These are phyloP conservation scores for Cheilosia vulpina DNA, from an alignment of 2,888 invertebrate species.

Conservation along the genomic window DNA sequence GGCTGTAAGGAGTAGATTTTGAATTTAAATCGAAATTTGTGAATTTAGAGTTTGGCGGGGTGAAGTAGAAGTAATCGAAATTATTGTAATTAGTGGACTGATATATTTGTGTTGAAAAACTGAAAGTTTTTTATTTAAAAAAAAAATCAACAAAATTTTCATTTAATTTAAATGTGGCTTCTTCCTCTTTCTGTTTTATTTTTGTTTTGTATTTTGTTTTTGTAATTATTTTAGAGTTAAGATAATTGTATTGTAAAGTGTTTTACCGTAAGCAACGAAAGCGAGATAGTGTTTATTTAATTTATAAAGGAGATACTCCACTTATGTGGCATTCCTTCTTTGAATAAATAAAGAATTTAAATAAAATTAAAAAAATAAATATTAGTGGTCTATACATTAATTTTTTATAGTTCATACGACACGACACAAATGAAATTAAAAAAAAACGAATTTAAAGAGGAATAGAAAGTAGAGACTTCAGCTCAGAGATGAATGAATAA, in stretches of 20 bases:
- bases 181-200: constrained; percentile 4
- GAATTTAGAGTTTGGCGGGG: constrained; percentile 39
- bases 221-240: constrained; percentile 51
- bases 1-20: constrained; percentile 87
- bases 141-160: constrained; percentile 15
- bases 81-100: constrained; percentile 72
- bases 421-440: too few relatives aligned
- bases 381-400: constrained; percentile 70
- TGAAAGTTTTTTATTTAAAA: constrained; percentile 44
- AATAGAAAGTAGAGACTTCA: too few relatives aligned
- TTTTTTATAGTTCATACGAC: not conserved
- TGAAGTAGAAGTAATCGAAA: constrained; percentile 22
- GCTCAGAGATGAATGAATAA: too few relatives aligned
- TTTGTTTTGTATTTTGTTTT: constrained; percentile 42
- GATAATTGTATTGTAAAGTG: constrained; percentile 45
- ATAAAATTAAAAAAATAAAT: constrained; percentile 39
- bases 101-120: constrained; percentile 49
- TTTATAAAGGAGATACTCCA: constrained; percentile 19
- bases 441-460: too few relatives aligned
- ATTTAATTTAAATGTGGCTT: constrained; percentile 48
- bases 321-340: constrained; percentile 15
- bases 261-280: constrained; percentile 39
- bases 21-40: constrained; percentile 54
- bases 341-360: not conserved
- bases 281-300: constrained; percentile 16